Evolutionary conservation across 2,113 vertebrate species (phyloP).

Genomic region (Tachycineta bicolor): DNA sequence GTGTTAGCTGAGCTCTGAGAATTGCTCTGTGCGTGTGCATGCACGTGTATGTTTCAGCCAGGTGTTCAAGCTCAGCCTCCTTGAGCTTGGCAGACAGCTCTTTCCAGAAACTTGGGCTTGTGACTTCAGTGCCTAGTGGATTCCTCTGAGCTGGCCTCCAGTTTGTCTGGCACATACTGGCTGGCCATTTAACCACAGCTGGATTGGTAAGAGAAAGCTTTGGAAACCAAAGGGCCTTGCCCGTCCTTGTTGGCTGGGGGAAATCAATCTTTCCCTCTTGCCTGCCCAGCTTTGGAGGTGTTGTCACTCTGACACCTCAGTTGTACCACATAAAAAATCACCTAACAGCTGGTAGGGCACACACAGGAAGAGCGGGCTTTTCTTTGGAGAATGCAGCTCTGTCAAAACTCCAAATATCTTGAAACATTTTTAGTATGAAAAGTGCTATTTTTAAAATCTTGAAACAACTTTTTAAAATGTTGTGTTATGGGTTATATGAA

Average conservation of each 20-base stretch:
- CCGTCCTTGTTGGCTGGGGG: not conserved
- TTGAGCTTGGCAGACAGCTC: not conserved
- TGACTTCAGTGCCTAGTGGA: not conserved
- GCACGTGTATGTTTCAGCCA: not conserved
- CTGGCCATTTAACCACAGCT: not conserved
- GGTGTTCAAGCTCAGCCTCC: not conserved
- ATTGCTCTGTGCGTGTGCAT: not conserved
- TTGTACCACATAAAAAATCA: accelerated
- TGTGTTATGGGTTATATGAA: not conserved
- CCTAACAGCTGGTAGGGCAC: not conserved
- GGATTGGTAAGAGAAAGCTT: not conserved
- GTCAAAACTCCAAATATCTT: not conserved
- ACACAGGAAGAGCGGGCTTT: accelerated
- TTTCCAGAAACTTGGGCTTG: not conserved
- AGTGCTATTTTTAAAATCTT: not conserved
- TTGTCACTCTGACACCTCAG: not conserved
- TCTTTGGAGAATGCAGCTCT: not conserved
- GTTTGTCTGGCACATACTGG: not conserved
- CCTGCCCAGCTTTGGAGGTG: not conserved
- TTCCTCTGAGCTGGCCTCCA: not conserved
- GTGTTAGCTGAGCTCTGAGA: slow-evolving; percentile 18
- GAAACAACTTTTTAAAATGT: not conserved
- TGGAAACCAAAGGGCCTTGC: not conserved
- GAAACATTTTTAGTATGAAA: not conserved
- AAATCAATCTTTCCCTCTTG: not conserved